Evolutionary conservation across 2,888 invertebrate species (phyloP).

Genomic region (Pseudolycoriella hygida): DNA sequence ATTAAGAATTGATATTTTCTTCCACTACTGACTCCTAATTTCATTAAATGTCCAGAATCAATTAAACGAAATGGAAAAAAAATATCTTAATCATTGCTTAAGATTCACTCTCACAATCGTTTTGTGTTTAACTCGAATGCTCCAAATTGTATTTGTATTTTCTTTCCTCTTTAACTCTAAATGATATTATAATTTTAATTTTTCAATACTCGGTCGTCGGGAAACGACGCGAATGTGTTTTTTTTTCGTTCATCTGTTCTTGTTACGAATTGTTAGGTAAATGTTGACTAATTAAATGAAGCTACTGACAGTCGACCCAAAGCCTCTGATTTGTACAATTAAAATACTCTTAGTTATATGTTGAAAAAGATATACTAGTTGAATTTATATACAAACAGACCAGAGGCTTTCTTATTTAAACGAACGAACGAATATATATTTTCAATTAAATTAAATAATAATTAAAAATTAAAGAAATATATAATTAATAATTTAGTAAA

Average conservation of each 20-base stretch:
- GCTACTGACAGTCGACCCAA: conserved; percentile 22
- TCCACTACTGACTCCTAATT: no score
- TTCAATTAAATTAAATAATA: conserved; percentile 1
- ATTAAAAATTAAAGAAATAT: background rate
- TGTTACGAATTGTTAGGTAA: background rate
- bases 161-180: no score
- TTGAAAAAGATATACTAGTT: background rate
- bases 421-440: conserved; percentile 6
- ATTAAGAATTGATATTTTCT: no score
- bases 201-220: no score
- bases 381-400: background rate
- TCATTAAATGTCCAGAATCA: no score
- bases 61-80: no score
- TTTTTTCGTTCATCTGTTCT: background rate
- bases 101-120: no score
- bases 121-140: no score
- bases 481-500: background rate
- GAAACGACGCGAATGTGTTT: background rate
- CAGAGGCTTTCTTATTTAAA: background rate
- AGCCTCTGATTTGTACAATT: conserved; percentile 20
- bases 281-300: background rate
- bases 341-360: background rate
- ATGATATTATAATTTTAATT: no score
- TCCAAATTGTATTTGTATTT: no score
- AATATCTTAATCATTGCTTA: no score